phyloP scores from a whole-genome alignment of 2,888 invertebrate species.

The Allophyes oxyacanthae region DNA sequence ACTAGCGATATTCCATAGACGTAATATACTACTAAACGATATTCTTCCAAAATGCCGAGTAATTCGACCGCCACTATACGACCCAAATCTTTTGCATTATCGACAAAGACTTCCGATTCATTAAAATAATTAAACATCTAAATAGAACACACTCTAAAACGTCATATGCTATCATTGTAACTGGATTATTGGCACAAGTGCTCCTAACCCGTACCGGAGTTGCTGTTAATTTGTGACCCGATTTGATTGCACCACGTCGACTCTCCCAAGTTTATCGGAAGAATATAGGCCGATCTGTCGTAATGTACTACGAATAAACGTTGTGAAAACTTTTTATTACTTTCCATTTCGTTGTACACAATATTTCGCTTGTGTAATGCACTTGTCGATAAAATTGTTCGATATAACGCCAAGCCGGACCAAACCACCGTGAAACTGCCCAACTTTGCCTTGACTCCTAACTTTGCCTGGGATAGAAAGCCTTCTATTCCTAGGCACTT shows the following conservation, averaged over 20 bases:
- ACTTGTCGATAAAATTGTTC: slow-evolving; percentile 18
- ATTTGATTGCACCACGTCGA: slow-evolving; percentile 65
- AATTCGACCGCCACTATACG: too few relatives aligned
- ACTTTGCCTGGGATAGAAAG: too few relatives aligned
- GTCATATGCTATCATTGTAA: slow-evolving; percentile 44
- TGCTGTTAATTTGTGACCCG: slow-evolving; percentile 70
- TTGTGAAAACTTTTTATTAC: slow-evolving; percentile 52
- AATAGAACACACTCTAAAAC: slow-evolving; percentile 26
- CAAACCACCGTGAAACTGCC: not conserved
- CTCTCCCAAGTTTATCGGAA: slow-evolving; percentile 60
- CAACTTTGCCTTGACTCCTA: too few relatives aligned
- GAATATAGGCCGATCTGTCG: slow-evolving; percentile 70
- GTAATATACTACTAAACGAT: too few relatives aligned
- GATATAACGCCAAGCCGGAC: not conserved
- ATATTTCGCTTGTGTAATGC: slow-evolving; percentile 37
- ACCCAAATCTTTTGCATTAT: slow-evolving; percentile 8
- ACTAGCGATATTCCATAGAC: too few relatives aligned
- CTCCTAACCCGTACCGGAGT: slow-evolving; percentile 43
- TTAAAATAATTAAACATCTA: slow-evolving; percentile 26
- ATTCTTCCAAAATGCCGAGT: too few relatives aligned
- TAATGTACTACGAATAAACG: slow-evolving; percentile 56
- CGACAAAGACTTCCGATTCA: slow-evolving; percentile 8
- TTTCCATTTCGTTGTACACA: slow-evolving; percentile 43
- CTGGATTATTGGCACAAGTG: slow-evolving; percentile 61
- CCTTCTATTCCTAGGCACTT: too few relatives aligned